Base-by-base conservation (phyloP, 2,888 invertebrate species). In the Kryphioiulus occultus region DNA sequence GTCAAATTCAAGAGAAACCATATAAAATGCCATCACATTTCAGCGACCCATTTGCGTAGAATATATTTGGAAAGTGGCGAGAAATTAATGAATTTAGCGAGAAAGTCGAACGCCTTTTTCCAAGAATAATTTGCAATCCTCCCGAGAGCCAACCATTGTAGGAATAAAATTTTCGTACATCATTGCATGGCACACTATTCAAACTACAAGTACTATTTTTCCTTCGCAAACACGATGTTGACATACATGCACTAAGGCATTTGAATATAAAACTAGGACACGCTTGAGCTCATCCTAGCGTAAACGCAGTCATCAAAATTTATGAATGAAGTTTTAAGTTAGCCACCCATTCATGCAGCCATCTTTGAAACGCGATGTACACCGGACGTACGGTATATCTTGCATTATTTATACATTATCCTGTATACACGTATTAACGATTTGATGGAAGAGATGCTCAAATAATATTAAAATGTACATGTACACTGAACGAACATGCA, bases 281-380 rank as follows among this genome's bases (percentile, higher is more conserved):
- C 78, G 78, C 78, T 78, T 78, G 4, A 78, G 30, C 78, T 30
- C 78, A 32, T 78, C 30, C 30, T 32, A 26, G 78, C 30, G 78
- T 78, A 78, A 30, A 78, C 9, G 3, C 30, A 30, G 30, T 12
- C 30, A 78, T 32, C 78, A 78, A 12, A 78, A 78, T 30, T 78
- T 78, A 78, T 78, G 78, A 78, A 78, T 78, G 78, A 78, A 78
- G 10, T 26, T 78, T 15, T 78, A 32, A 78, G 78, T 30, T 30
- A 78, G 0, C 78, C 78, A 78, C 78, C 78, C 30, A 32, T 78
- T 15, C 59, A 68, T 26, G 5, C 59, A 22, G 22, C 22, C 59
- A 26, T 53, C 53, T 53, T 5, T n/a, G 53, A 53, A 53, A n/a
- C 19, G 53, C 10, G 47, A 15, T n/a, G 53, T 53, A n/a, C n/a